Evolutionary conservation across 2,888 invertebrate genomes (phyloP).

Genomic region (Loripinus fragilis): DNA sequence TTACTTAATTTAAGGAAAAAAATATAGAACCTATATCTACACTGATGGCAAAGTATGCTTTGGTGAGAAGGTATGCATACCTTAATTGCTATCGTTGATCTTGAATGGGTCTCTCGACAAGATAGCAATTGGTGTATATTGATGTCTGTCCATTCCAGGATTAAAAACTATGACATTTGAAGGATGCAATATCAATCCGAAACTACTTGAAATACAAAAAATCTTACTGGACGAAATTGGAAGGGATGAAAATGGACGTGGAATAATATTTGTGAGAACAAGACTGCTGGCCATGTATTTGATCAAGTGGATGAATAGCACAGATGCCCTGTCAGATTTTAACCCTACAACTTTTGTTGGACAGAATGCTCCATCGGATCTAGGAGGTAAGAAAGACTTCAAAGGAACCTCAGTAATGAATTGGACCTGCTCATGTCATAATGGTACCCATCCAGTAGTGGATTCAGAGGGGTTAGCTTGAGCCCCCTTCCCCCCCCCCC

Average conservation of each 20-base stretch:
- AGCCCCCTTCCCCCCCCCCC: too few relatives aligned
- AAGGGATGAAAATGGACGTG: slow-evolving; percentile 48
- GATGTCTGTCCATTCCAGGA: slow-evolving; percentile 5
- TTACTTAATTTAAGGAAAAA: too few relatives aligned
- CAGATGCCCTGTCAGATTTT: slow-evolving; percentile 60
- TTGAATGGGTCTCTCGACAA: too few relatives aligned
- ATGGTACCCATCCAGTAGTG: too few relatives aligned
- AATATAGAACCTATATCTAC: too few relatives aligned
- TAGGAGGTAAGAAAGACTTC: slow-evolving; percentile 10
- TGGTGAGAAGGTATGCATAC: too few relatives aligned
- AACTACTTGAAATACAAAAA: slow-evolving; percentile 66
- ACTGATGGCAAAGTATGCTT: too few relatives aligned
- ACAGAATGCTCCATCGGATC: slow-evolving; percentile 30
- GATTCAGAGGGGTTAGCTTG: too few relatives aligned
- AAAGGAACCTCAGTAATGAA: too few relatives aligned
- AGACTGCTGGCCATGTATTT: slow-evolving; percentile 74
- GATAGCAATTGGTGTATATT: too few relatives aligned
- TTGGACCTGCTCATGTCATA: too few relatives aligned
- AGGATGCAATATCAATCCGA: slow-evolving; percentile 68
- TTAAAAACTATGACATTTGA: neutral
- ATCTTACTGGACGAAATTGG: slow-evolving; percentile 60
- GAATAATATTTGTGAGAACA: slow-evolving; percentile 80
- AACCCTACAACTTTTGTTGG: slow-evolving; percentile 69
- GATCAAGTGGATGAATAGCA: slow-evolving; percentile 74
- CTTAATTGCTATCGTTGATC: too few relatives aligned